Evolutionary conservation across 2,888 invertebrate genomes (phyloP).

Genomic region (Oithona nana): DNA sequence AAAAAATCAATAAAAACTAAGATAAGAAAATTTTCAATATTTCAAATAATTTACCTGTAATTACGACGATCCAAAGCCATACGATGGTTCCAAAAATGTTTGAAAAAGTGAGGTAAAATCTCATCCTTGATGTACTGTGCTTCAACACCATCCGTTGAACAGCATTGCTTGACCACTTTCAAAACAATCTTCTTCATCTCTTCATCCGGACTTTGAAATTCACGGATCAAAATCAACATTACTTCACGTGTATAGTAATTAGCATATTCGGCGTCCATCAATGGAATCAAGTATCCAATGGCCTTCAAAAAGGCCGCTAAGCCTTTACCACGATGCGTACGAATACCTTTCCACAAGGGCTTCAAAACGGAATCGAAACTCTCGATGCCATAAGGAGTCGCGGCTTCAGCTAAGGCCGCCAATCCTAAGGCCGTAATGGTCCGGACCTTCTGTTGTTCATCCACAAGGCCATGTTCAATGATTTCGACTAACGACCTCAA

Average conservation of each 20-base stretch:
- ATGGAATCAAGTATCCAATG: slow-evolving; percentile 93
- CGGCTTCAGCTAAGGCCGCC: slow-evolving; percentile 94
- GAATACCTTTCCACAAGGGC: slow-evolving; percentile 96
- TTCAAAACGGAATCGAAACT: slow-evolving; percentile 98
- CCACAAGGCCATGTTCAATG: slow-evolving; percentile 93
- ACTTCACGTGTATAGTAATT: slow-evolving; percentile 99
- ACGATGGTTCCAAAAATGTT: slow-evolving; percentile 99
- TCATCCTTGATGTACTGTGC: slow-evolving; percentile 98
- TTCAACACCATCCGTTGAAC: slow-evolving; percentile 98
- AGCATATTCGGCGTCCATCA: slow-evolving; percentile 99
- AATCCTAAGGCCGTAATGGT: slow-evolving; percentile 97
- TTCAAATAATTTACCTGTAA: too few relatives aligned
- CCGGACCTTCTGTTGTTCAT: slow-evolving; percentile 96
- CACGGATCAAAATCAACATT: slow-evolving; percentile 92
- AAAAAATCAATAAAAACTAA: too few relatives aligned
- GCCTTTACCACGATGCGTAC: slow-evolving; percentile 58
- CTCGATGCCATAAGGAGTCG: slow-evolving; percentile 98
- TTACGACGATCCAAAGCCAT: slow-evolving; percentile 97
- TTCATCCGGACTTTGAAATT: slow-evolving; percentile 98
- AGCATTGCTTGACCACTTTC: slow-evolving; percentile 98
- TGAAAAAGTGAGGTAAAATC: slow-evolving; percentile 93
- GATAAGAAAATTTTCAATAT: too few relatives aligned
- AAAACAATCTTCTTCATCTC: slow-evolving; percentile 99
- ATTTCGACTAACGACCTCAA: slow-evolving; percentile 94
- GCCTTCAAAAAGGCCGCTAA: slow-evolving; percentile 98